These are phyloP conservation scores for Cyanistes caeruleus DNA, from an alignment of 2,113 vertebrate genomes.

Conservation along the genomic window DNA sequence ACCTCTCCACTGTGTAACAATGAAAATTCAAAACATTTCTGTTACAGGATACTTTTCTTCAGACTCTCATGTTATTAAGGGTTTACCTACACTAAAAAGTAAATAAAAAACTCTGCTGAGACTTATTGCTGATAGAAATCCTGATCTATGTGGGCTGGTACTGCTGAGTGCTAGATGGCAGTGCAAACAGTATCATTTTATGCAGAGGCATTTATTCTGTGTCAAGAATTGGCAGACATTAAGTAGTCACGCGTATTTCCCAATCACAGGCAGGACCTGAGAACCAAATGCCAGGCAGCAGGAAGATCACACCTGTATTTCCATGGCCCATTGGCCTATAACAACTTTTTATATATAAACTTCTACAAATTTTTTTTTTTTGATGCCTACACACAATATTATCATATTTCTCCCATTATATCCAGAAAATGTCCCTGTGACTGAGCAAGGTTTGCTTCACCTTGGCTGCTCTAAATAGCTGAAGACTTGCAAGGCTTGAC, in stretches of 20 bases:
- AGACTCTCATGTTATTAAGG: neutral
- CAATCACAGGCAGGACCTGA: neutral
- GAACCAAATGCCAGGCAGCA: neutral
- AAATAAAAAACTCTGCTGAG: neutral
- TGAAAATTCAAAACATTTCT: neutral
- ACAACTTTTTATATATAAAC: neutral
- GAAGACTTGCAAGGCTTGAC: neutral
- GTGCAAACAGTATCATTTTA: neutral
- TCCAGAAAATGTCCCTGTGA: neutral
- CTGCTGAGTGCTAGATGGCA: neutral
- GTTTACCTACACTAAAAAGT: neutral
- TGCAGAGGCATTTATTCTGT: neutral
- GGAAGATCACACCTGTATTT: neutral
- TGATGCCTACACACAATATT: neutral
- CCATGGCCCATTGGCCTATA: fast-evolving
- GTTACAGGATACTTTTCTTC: neutral
- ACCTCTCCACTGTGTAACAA: neutral
- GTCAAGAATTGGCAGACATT: neutral
- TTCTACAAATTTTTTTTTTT: neutral
- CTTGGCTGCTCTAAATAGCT: neutral
- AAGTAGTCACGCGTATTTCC: neutral
- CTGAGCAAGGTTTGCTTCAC: neutral
- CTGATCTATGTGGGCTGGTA: neutral
- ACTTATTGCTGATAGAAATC: neutral
- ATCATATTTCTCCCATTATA: neutral